These are phyloP conservation scores for Platyura marginata DNA, from an alignment of 1,140 invertebrate genomes.

Conservation along the genomic window DNA sequence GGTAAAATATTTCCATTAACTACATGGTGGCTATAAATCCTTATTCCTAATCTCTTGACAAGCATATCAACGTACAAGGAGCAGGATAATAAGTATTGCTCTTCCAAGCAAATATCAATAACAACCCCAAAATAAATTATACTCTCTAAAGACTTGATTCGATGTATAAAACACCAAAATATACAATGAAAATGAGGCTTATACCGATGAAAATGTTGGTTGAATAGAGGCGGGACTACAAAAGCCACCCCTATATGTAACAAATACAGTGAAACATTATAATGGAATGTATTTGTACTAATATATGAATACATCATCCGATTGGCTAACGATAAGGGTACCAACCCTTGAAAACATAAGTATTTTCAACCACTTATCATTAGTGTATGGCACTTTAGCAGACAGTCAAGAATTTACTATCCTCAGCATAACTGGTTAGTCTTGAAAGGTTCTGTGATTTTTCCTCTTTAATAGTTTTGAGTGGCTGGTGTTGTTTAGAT, in stretches of 20 bases:
- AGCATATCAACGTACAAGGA: background rate
- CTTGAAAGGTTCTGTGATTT: background rate
- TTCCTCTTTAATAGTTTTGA: background rate
- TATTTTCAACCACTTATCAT: slow-evolving; percentile 1
- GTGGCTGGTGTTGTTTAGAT: background rate
- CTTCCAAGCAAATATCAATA: background rate
- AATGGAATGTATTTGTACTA: too few species aligned
- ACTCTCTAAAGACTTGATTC: background rate
- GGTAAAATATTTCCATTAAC: background rate
- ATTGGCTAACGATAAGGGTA: background rate
- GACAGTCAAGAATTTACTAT: slow-evolving; percentile 2
- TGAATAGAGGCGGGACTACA: too few species aligned
- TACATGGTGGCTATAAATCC: background rate
- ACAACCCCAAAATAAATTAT: background rate
- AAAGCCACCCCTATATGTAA: too few species aligned
- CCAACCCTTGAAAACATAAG: background rate
- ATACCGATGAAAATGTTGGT: too few species aligned
- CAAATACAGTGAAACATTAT: too few species aligned
- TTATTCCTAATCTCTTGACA: background rate
- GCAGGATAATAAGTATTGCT: background rate
- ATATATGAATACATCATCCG: too few species aligned
- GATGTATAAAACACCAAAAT: too few species aligned
- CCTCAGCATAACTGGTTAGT: background rate
- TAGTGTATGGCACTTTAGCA: slow-evolving; percentile 2
- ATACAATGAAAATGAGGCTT: too few species aligned